Evolutionary conservation across 2,797 vertebrate species (phyloP), one percentile per base, ranked within the genome.

Genomic region (Pseudocheirus occidentalis): DNA sequence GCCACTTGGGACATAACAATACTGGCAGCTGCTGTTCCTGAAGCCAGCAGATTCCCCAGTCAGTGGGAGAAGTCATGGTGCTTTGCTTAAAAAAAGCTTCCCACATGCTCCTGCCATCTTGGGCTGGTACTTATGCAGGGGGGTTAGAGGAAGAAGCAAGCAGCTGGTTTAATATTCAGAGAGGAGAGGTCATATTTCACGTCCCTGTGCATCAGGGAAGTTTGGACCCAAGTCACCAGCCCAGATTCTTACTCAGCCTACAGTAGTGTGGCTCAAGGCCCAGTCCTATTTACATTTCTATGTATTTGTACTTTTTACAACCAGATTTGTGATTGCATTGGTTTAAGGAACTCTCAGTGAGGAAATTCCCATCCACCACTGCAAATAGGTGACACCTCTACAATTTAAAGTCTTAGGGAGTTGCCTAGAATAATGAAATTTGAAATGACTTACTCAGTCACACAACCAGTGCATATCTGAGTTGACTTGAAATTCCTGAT

Each of bases 21-120:
- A 24, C 12, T 46, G 94, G 90, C 73, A 89, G 55, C 90, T 96
- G 55, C 90, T 40, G 0, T 57, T 91, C 31, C 46, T 52, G 46
- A n/a, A 92, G 92, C 95, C 52, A 91, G 54, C 50, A 93, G 16
- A 50, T 92, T 52, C 59, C 87, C 73, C n/a, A 92, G 66, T 52
- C 90, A 54, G 27, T 34, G 53, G 66, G 90, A 27, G 55, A 95
- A 94, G 62, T 28, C 28, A 55, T 3, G 5, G 66, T 31, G 29
- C 90, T 95, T 50, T 95, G 90, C 55, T 90, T 31, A 56, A 92
- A 24, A 94, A 91, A 94, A 96, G 57, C 24, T 92, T 58, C 9
- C 31, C 34, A 21, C 10, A 55, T 27, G 55, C 54, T 92, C 50
- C 52, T 50, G 53, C 89, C 55, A 50, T 53, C 90, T 93, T 52